Evolutionary conservation across 1,140 invertebrate genomes (phyloP).

Genomic region (Yoshiicerus persimilis): DNA sequence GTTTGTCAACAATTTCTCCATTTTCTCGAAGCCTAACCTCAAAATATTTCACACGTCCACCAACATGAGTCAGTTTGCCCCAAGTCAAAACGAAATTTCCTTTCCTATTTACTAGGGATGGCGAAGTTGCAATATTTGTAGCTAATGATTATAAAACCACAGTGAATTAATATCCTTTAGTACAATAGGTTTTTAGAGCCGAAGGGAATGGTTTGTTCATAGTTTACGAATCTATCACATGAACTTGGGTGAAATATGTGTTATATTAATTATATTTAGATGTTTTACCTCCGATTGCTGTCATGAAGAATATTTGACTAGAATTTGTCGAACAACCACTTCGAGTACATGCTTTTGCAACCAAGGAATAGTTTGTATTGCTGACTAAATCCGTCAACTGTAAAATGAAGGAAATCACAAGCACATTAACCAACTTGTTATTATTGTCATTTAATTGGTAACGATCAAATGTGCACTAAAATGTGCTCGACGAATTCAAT

Average conservation of each 20-base stretch:
- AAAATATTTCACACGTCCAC: constrained; percentile 35
- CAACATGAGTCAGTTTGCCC: constrained; percentile 13
- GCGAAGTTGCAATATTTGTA: constrained; percentile 23
- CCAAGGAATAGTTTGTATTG: constrained; percentile 66
- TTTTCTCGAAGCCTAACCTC: constrained; percentile 29
- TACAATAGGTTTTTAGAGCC: background rate
- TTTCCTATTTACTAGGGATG: background rate
- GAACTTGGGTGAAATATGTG: too few relatives aligned
- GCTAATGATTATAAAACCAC: constrained; percentile 12
- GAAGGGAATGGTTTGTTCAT: too few relatives aligned
- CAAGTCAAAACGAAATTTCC: constrained; percentile 30
- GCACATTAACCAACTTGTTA: background rate
- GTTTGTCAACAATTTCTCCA: constrained; percentile 11
- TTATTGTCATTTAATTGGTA: background rate
- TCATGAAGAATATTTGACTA: constrained; percentile 56
- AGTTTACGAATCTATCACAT: too few relatives aligned
- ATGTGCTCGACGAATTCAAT: background rate
- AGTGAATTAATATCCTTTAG: background rate
- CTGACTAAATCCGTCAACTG: constrained; percentile 52
- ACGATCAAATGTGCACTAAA: background rate
- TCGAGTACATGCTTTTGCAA: constrained; percentile 70
- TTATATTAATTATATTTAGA: background rate
- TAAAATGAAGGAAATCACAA: background rate
- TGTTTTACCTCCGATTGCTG: constrained; percentile 62
- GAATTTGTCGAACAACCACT: constrained; percentile 61